Evolutionary conservation across 2,113 vertebrate species (phyloP).

Genomic region (Daboia siamensis): DNA sequence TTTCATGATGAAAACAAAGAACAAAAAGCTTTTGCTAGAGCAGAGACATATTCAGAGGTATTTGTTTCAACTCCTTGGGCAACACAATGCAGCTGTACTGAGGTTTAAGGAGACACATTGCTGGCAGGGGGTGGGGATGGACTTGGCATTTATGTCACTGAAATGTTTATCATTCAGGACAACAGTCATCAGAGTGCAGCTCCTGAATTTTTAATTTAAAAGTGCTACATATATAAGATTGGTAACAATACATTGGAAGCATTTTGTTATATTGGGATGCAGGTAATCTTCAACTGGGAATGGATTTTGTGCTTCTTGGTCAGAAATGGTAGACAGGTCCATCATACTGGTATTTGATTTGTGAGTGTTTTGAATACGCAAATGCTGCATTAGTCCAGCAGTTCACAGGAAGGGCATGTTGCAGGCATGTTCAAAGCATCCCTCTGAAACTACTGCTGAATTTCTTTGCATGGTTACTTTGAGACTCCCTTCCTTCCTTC

Average conservation of each 20-base stretch:
- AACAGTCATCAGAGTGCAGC: not conserved
- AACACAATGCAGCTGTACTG: not conserved
- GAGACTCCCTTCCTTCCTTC: not conserved
- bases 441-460: not conserved
- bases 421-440: not conserved
- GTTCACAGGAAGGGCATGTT: not conserved
- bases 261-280: not conserved
- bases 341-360: not conserved
- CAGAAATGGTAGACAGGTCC: not conserved
- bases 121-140: not conserved
- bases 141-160: not conserved
- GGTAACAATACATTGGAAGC: not conserved
- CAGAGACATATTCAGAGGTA: not conserved
- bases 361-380: not conserved
- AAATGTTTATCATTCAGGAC: not conserved
- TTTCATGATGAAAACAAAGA: not conserved
- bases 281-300: not conserved
- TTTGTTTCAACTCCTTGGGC: not conserved
- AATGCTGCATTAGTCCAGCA: not conserved
- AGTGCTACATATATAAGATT: not conserved
- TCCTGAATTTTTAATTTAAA: not conserved
- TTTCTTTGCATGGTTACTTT: not conserved
- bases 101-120: not conserved
- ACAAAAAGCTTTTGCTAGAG: not conserved
- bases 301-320: not conserved